These are phyloP conservation scores for Synanthedon myopaeformis DNA, from an alignment of 2,888 invertebrate species.

Conservation along the genomic window DNA sequence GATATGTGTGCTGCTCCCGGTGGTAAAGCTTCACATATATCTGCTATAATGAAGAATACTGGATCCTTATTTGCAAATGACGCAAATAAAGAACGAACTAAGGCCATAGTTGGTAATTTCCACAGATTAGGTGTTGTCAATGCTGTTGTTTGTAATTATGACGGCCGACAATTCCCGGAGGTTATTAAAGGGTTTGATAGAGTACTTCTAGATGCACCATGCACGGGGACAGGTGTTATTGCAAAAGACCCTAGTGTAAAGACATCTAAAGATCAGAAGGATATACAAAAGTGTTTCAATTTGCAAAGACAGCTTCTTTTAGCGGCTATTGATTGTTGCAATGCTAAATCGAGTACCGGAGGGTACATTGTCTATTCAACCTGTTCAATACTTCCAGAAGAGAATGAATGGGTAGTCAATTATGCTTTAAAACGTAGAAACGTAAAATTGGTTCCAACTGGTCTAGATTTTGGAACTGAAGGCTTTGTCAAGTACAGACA, in stretches of 20 bases:
- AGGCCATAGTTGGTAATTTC: constrained; percentile 95
- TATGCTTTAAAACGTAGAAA: constrained; percentile 93
- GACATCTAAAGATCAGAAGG: constrained; percentile 88
- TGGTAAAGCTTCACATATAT: constrained; percentile 98
- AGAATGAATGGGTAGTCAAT: constrained; percentile 98
- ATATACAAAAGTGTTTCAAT: constrained; percentile 91
- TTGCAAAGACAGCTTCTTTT: constrained; percentile 92
- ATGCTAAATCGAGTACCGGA: constrained; percentile 91
- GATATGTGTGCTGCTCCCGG: constrained; percentile 99
- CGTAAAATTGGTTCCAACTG: constrained; percentile 93
- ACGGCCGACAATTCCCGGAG: constrained; percentile 88
- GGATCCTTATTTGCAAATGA: constrained; percentile 98
- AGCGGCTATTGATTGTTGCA: constrained; percentile 96
- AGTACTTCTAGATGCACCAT: constrained; percentile 96
- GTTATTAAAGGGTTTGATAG: constrained; percentile 94
- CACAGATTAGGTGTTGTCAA: constrained; percentile 97
- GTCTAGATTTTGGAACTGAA: constrained; percentile 94
- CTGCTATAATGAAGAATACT: constrained; percentile 98
- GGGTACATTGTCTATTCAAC: constrained; percentile 98
- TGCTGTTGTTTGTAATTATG: constrained; percentile 88
- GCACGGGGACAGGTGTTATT: constrained; percentile 97
- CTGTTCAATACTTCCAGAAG: constrained; percentile 97
- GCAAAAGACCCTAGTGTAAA: constrained; percentile 98
- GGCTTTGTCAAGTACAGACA: constrained; percentile 92
- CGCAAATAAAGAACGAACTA: constrained; percentile 87